Base-by-base conservation (phyloP, 2,797 vertebrate species). In the Phataginus tricuspis region DNA sequence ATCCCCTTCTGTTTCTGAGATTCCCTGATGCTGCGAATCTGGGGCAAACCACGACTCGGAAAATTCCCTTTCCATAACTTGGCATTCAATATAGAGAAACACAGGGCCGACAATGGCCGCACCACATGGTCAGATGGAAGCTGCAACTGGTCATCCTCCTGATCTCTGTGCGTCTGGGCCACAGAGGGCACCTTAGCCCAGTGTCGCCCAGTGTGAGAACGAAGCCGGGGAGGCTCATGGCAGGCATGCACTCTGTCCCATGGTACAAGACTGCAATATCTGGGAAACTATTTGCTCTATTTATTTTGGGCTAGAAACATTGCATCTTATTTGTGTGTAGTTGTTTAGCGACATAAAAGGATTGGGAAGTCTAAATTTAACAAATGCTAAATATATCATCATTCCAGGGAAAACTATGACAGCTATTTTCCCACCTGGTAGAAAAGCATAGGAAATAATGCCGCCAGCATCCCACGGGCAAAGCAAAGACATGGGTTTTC, bases 291-390 rank as follows among this genome's bases (percentile, higher is more conserved):
- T 97, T 90, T 51, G 77, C 63, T 97, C 95, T 95, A 88, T 96
- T 97, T 97, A 96, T 96, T 95, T 95, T 97, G 92, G 86, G 74
- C 74, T 86, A 59, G 64, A 95, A 94, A 96, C 59, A 57, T 72
- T 1, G 0, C 64, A 55, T 49, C 7, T 95, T 91, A 96, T 71
- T 94, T 98, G 91, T 91, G 45, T 71, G 51, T 77, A 12, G 90
- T 75, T 97, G 96, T 96, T 96, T 90, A 95, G 94, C 5, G 16
- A 91, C 53, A 21, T 88, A 95, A 77, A 88, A 71, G 61, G 59
- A 74, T 63, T 95, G 84, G 95, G 90, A 53, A 77, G 29, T 97
- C 97, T 97, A 98, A 98, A 98, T 98, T 98, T 98, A 98, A 95
- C 91, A 96, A 96, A 96, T 9, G 90, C 5, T 96, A 98, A 98